Base-by-base conservation (phyloP, 2,888 invertebrate genomes). In the Yponomeuta sedellus region DNA sequence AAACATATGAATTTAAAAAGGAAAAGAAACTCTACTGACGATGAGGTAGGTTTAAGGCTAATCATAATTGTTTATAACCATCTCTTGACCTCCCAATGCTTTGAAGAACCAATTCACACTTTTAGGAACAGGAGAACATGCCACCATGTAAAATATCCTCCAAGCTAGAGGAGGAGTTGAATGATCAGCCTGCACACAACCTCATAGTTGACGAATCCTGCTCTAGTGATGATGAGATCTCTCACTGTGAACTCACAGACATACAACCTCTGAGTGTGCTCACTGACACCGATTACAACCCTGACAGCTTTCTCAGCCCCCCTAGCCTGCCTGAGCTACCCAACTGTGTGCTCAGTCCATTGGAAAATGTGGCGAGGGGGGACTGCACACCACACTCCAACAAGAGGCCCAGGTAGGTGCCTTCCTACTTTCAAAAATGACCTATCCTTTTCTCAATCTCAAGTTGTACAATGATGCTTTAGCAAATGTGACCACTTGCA, bases 351-450 rank as follows among this genome's bases (percentile, higher is more conserved):
- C 75, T 91, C 66, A 91, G 90, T 71, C 90, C 91, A 25, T 75
- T 91, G 69, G 90, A 91, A 72, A 91, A 91, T 88, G 89, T 91
- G 66, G 83, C 88, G n/a, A 85, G 88, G 72, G 88, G 88, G 11
- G 88, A 90, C 72, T 85, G 84, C 57, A 89, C 91, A 65, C 90
- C 91, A 77, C 90, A 90, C 73, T 86, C 89, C n/a, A 89, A 85
- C 72, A 91, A 90, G 74, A 86, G 90, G 71, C 77, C 85, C 67
- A 86, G 87, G 91, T 91, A 74, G 79, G 77, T 71, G 44, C 40
- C 16, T 22, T 34, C 20, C n/a, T 25, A 56, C 6, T 65, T 58
- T 10, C 56, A 10, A 19, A 64, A 52, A 34, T 34, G 8, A 34
- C 5, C 34, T 34, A 6, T 34, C 34, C 34, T 34, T 8, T 34